phyloP scores from a whole-genome alignment of 2,888 invertebrate species.

The Aphodius sticticus region DNA sequence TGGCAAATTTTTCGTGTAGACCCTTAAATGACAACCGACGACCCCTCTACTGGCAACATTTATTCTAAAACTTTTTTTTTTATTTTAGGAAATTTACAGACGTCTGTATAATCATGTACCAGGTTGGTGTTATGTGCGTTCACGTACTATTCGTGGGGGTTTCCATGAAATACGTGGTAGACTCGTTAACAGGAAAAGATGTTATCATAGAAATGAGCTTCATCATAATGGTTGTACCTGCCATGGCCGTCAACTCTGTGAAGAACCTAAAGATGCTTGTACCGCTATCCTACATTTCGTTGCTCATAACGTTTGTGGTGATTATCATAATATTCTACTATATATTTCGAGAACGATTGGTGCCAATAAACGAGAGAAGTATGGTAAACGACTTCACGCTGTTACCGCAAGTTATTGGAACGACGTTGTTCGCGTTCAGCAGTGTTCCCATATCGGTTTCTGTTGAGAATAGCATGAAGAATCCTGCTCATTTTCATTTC shows the following conservation, averaged over 20 bases:
- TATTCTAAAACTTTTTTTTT: not conserved
- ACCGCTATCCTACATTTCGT: conserved; percentile 20
- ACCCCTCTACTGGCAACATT: not conserved
- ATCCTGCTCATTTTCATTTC: conserved; percentile 6
- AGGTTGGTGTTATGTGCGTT: conserved; percentile 19
- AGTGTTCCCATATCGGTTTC: conserved; percentile 22
- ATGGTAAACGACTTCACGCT: conserved; percentile 1
- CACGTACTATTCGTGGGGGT: conserved; percentile 31
- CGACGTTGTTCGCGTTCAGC: conserved; percentile 19
- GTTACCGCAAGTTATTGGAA: conserved; percentile 20
- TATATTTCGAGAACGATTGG: conserved; percentile 8
- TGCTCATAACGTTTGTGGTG: not conserved
- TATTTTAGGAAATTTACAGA: conserved; percentile 11
- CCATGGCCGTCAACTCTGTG: conserved; percentile 16
- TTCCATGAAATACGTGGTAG: conserved; percentile 32
- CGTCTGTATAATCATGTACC: conserved; percentile 7
- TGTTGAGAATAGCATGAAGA: conserved; percentile 18
- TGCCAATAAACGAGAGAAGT: not conserved
- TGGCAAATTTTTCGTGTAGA: too few relatives aligned
- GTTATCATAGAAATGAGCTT: conserved; percentile 7
- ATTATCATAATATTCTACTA: conserved; percentile 17
- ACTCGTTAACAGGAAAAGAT: conserved; percentile 20
- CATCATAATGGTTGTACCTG: conserved; percentile 17
- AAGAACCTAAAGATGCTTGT: conserved; percentile 22
- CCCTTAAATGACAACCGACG: too few relatives aligned